A percentile compares a stretch with the other conserved stretches of the same genome.
These are phyloP conservation scores for Lasioglossum vierecki DNA, from an alignment of 2,888 invertebrate genomes.

Conservation along the genomic window DNA sequence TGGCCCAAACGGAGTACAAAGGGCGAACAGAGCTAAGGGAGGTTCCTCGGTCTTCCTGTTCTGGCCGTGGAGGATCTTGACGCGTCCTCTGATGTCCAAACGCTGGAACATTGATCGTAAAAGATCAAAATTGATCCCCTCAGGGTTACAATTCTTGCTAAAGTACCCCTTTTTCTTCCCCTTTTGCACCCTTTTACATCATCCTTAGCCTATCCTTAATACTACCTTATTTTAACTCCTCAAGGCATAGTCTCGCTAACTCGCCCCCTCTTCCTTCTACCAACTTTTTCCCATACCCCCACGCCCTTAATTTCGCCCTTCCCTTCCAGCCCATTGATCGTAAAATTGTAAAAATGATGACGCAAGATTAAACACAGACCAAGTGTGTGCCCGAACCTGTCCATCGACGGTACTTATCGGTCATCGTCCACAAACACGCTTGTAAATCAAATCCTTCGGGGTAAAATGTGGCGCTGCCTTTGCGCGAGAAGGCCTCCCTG, in stretches of 20 bases:
- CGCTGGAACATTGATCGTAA: slow-evolving; percentile 88
- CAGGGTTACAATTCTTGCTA: too few relatives aligned
- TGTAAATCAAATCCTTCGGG: slow-evolving; percentile 69
- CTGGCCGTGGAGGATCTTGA: slow-evolving; percentile 98
- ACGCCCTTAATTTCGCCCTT: too few relatives aligned
- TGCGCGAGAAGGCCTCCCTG: slow-evolving; percentile 10
- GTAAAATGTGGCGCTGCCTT: slow-evolving; percentile 61
- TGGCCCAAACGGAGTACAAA: slow-evolving; percentile 99
- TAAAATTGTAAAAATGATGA: background rate
- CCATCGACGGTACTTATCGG: background rate
- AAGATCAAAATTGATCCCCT: too few relatives aligned
- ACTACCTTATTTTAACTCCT: too few relatives aligned
- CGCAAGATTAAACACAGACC: background rate
- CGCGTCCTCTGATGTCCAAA: slow-evolving; percentile 98
- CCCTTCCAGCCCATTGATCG: background rate
- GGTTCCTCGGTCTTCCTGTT: slow-evolving; percentile 97
- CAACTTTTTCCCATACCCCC: too few relatives aligned
- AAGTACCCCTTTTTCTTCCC: too few relatives aligned
- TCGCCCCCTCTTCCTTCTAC: too few relatives aligned
- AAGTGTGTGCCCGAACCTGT: background rate
- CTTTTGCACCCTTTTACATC: too few relatives aligned
- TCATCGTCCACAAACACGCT: slow-evolving; percentile 20
- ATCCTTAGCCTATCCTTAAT: too few relatives aligned
- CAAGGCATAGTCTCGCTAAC: too few relatives aligned
- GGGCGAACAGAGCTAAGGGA: slow-evolving; percentile 97